Evolutionary conservation across 2,888 invertebrate species (phyloP), one percentile per base, ranked within the genome.

Genomic region (Drosophila paracracens): DNA sequence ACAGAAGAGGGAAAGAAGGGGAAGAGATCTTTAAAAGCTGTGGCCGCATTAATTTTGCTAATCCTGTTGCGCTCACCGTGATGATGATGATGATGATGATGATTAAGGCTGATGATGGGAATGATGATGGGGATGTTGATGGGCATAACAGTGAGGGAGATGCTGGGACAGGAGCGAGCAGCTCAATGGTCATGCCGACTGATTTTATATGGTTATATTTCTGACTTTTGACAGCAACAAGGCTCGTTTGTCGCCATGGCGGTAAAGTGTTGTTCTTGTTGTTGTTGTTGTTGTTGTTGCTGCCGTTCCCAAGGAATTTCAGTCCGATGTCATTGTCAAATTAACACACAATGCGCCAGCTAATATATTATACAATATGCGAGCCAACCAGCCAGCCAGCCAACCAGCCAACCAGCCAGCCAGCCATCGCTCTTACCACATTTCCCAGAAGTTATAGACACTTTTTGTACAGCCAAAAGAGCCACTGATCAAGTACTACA

Each of bases 191-290:
- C 79, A 74, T 73, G 74, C 85, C 83, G 81, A 83, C 88, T 81
- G 86, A 88, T 86, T 86, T 88, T 88, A 88, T 86, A 86, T 88
- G 85, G 85, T 85, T 86, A 86, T 86, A 86, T 79, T 83, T 83
- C 88, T 79, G 79, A 74, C 86, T 88, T 88, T 83, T 86, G 85
- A 86, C 88, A 86, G 85, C 74, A 83, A 88, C 85, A 85, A 79
- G 83, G 71, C 88, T 86, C 85, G 85, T 86, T 86, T 86, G 85
- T 86, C 85, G 85, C 80, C 80, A 66, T 63, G 56, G 62, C 76
- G 70, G 68, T 70, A 76, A 75, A 87, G 84, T 84, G 84, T 84
- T 83, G 87, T 46, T 46, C 25, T 68, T 64, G 63, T 48, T 76
- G 60, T 36, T 62, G 61, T 29, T 71, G 61, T 29, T 71, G 54